These are phyloP conservation scores for Oikopleura vanhoeffeni DNA, from an alignment of 23 tunicate genomes.

Conservation along the genomic window DNA sequence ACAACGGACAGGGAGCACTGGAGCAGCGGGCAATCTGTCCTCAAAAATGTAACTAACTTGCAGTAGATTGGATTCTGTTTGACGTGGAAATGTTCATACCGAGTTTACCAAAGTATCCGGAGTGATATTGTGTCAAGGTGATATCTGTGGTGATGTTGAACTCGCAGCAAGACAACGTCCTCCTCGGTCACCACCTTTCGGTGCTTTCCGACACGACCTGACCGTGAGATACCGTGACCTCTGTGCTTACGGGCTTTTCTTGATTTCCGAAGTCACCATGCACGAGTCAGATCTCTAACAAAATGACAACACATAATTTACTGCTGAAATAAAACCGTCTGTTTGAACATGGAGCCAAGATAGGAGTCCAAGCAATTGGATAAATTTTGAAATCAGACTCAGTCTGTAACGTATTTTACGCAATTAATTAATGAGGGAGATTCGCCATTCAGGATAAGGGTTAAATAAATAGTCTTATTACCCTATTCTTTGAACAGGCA, in stretches of 20 bases:
- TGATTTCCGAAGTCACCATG: slow-evolving; percentile 37
- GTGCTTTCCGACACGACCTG: slow-evolving; percentile 98
- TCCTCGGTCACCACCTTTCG: slow-evolving; percentile 68
- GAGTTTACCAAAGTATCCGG: slow-evolving; percentile 99
- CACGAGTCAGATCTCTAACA: no score
- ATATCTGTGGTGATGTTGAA: slow-evolving; percentile 96
- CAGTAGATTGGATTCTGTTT: slow-evolving; percentile 41
- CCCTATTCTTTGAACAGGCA: no score
- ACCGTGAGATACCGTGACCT: slow-evolving; percentile 89
- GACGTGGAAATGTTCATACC: slow-evolving; percentile 80
- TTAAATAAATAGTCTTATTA: no score
- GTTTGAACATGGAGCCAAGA: no score
- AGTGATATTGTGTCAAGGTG: slow-evolving; percentile 96
- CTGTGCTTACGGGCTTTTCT: slow-evolving; percentile 84
- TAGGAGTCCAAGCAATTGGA: no score
- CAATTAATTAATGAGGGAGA: no score
- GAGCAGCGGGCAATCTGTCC: not conserved
- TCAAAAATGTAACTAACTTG: slow-evolving; percentile 15
- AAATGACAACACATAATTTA: no score
- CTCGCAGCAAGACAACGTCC: slow-evolving; percentile 91
- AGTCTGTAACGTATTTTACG: no score
- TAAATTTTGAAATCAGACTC: no score
- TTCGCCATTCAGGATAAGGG: no score
- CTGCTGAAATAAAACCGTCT: no score
- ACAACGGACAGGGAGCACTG: no score